Evolutionary conservation across 2,797 vertebrate species (phyloP).

Genomic region (Leuciscus waleckii): DNA sequence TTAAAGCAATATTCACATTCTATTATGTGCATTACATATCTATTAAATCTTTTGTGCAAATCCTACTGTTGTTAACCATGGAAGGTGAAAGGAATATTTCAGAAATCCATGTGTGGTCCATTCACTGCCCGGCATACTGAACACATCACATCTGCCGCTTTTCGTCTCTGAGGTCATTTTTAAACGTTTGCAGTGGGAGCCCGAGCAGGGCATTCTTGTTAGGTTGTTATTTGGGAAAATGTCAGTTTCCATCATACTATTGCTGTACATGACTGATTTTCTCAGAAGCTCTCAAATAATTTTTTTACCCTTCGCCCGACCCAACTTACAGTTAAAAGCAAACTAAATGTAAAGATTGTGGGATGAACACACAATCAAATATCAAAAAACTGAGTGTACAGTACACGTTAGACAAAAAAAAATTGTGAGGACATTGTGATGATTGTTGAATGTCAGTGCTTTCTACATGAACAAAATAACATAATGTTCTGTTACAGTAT

Average conservation of each 20-base stretch:
- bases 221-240: slow-evolving; percentile 9
- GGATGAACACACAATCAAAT: background rate
- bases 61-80: background rate
- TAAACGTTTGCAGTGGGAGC: background rate
- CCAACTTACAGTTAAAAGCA: background rate
- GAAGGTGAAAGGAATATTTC: too few relatives aligned
- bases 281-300: background rate
- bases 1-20: background rate
- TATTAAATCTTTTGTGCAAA: background rate
- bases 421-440: background rate
- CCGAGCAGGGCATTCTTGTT: background rate
- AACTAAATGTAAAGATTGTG: background rate
- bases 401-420: too few relatives aligned
- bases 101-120: background rate
- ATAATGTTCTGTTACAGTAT: background rate
- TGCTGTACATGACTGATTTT: background rate
- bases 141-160: background rate
- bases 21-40: background rate
- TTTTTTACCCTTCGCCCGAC: background rate
- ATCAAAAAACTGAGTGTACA: background rate
- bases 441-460: background rate
- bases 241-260: background rate
- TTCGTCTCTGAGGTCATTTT: background rate
- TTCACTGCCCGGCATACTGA: background rate
- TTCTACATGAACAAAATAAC: background rate